Evolutionary conservation across 2,888 invertebrate genomes (phyloP).

Genomic region (Poecilus cupreus): DNA sequence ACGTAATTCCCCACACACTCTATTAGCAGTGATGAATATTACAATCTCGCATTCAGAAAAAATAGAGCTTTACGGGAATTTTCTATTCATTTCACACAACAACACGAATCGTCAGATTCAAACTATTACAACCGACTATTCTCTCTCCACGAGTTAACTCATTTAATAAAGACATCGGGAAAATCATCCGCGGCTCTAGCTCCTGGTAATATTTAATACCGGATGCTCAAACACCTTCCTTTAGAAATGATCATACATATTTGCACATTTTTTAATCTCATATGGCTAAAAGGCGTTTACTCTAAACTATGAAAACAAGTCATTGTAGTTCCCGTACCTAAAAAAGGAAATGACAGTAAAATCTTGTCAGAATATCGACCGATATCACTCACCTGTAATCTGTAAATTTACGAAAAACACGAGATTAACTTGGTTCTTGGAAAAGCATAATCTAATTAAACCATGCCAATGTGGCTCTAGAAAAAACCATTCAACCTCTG

Average conservation of each 20-base stretch:
- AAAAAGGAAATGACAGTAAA: not conserved
- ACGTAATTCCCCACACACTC: not conserved
- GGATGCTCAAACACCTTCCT: not conserved
- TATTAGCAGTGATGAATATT: not conserved
- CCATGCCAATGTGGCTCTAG: too few species aligned
- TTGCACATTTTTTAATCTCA: too few species aligned
- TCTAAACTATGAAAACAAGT: not conserved
- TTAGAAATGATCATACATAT: not conserved
- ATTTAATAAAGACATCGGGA: too few species aligned
- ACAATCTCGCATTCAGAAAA: too few species aligned
- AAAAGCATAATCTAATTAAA: too few species aligned
- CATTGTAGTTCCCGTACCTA: too few species aligned
- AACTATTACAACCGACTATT: conserved; percentile 2
- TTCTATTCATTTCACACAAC: not conserved
- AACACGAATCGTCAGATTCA: not conserved
- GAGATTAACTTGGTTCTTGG: not conserved
- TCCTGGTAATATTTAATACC: too few species aligned
- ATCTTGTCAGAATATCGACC: not conserved
- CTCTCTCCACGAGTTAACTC: not conserved
- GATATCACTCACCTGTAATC: not conserved
- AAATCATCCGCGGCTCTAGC: too few species aligned
- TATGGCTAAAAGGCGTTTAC: not conserved
- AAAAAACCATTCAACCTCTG: not conserved
- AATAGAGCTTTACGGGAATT: not conserved
- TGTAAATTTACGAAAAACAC: not conserved